Evolutionary conservation across 2,888 invertebrate species (phyloP).

Genomic region (Tachystola acroxantha): DNA sequence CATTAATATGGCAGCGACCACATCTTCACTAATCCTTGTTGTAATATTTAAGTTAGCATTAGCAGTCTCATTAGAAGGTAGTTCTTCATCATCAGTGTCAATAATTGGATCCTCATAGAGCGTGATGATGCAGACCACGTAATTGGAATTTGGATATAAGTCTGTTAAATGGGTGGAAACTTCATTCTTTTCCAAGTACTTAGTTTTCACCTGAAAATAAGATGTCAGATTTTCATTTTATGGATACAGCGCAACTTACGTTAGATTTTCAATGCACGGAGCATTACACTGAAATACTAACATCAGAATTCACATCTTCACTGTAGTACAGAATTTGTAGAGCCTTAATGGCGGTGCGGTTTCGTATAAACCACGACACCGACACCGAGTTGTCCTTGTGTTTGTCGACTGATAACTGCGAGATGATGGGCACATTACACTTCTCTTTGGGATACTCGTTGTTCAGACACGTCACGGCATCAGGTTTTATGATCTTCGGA

Average conservation of each 20-base stretch:
- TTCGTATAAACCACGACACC: slow-evolving; percentile 93
- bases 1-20: slow-evolving; percentile 51
- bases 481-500: slow-evolving; percentile 72
- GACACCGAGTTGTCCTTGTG: slow-evolving; percentile 91
- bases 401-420: slow-evolving; percentile 90
- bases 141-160: slow-evolving; percentile 51
- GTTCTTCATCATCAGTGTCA: slow-evolving; percentile 33
- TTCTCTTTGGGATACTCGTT: slow-evolving; percentile 65
- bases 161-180: slow-evolving; percentile 54
- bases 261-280: neutral
- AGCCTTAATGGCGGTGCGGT: slow-evolving; percentile 89
- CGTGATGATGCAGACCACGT: slow-evolving; percentile 59
- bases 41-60: slow-evolving; percentile 40
- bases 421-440: slow-evolving; percentile 84
- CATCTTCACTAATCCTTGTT: slow-evolving; percentile 49
- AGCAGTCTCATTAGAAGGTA: slow-evolving; percentile 36
- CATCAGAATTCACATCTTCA: slow-evolving; percentile 47
- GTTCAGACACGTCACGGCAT: slow-evolving; percentile 51
- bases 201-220: slow-evolving; percentile 57
- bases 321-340: slow-evolving; percentile 90
- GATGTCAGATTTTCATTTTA: neutral
- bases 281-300: slow-evolving; percentile 29
- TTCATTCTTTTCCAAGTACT: slow-evolving; percentile 54
- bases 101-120: slow-evolving; percentile 51
- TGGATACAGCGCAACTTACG: neutral